Conservation (phyloP, 2,113 vertebrate genomes). For the Megatriorchis doriae region DNA sequence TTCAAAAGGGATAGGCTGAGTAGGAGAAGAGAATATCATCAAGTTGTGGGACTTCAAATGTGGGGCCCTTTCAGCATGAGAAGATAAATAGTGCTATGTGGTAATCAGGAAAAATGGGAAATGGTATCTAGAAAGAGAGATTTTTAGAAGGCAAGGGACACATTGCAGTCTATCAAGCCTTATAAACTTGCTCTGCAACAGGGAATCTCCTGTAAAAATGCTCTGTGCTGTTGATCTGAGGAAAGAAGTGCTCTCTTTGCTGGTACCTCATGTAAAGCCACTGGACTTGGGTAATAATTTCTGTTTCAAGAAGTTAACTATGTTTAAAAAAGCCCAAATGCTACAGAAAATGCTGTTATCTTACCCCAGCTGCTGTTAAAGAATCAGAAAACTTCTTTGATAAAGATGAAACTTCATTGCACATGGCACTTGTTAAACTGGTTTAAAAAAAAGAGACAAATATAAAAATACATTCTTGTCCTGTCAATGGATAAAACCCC, state of each 20-base stretch:
- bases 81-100: not conserved
- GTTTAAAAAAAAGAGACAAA: constrained; percentile 27
- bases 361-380: constrained; percentile 87
- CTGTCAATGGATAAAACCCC: not conserved
- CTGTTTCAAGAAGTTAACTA: not conserved
- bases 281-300: accelerated
- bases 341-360: constrained; percentile 19
- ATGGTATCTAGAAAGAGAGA: not conserved
- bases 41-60: not conserved
- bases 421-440: constrained; percentile 94
- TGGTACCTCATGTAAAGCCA: not conserved
- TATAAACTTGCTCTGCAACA: not conserved
- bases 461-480: not conserved
- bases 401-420: constrained; percentile 89
- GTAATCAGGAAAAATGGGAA: not conserved
- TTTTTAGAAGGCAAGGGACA: not conserved
- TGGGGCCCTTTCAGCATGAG: not conserved
- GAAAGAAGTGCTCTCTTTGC: not conserved
- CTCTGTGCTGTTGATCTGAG: not conserved
- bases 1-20: not conserved
- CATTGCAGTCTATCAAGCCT: not conserved
- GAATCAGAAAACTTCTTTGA: constrained; percentile 84
- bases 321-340: not conserved
- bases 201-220: not conserved
- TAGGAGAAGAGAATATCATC: not conserved